phyloP scores from a whole-genome alignment of 2,113 vertebrate genomes.

The Amblyopsis rosae region DNA sequence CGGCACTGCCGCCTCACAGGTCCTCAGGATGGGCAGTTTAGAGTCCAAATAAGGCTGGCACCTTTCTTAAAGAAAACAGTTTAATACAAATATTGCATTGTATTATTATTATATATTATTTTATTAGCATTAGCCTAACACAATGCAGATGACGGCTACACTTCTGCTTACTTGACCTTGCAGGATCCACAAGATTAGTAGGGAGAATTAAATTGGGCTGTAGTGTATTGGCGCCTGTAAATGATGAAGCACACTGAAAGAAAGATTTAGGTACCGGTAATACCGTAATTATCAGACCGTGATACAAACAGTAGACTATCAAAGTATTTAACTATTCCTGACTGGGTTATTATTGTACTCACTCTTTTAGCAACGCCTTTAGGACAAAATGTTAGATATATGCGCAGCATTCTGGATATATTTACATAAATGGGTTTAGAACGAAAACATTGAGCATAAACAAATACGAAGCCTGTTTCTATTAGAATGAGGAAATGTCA shows the following conservation, averaged over 20 bases:
- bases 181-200: conserved; percentile 71
- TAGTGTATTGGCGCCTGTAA: conserved; percentile 55
- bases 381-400: conserved; percentile 38
- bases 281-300: background rate
- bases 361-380: conserved; percentile 59
- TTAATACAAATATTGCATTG: background rate
- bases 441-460: background rate
- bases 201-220: conserved; percentile 75
- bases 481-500: conserved; percentile 45
- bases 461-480: background rate
- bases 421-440: background rate
- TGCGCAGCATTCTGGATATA: conserved; percentile 59
- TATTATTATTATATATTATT: background rate
- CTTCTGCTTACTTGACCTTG: conserved; percentile 57
- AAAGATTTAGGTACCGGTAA: background rate
- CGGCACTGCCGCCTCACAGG: conserved; percentile 71
- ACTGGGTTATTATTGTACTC: conserved; percentile 30
- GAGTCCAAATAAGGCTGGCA: conserved; percentile 50
- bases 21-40: conserved; percentile 76
- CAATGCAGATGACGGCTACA: background rate
- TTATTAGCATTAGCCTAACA: too few species aligned
- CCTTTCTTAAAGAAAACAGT: conserved; percentile 45
- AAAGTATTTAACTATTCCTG: too few species aligned
- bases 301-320: background rate
- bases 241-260: conserved; percentile 68